Evolutionary conservation across 1,140 invertebrate genomes (phyloP).

Genomic region (Agraylea sexmaculata): DNA sequence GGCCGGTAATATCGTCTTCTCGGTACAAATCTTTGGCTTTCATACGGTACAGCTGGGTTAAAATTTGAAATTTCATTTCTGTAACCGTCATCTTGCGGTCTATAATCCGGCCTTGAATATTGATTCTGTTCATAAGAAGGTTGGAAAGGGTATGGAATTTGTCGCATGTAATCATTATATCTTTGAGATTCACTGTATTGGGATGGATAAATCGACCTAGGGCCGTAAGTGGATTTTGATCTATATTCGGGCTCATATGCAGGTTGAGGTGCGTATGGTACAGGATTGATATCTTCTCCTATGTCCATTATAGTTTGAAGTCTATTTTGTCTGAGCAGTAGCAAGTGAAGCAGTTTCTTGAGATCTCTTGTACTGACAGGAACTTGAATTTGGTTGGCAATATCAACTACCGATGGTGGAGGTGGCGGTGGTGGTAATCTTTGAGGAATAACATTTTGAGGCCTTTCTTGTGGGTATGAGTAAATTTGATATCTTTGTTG

Average conservation of each 20-base stretch:
- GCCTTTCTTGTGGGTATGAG: conserved; percentile 21
- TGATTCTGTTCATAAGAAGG: conserved; percentile 20
- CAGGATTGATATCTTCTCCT: conserved; percentile 29
- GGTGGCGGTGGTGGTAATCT: conserved; percentile 17
- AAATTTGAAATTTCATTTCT: conserved; percentile 30
- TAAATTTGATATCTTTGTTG: conserved; percentile 25
- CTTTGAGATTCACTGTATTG: conserved; percentile 10
- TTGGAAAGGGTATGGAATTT: conserved; percentile 10
- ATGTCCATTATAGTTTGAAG: conserved; percentile 38
- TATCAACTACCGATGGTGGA: conserved; percentile 25
- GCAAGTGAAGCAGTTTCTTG: conserved; percentile 42
- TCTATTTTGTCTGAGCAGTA: conserved; percentile 42
- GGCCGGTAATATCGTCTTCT: conserved; percentile 32
- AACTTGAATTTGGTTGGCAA: conserved; percentile 29
- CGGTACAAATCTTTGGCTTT: conserved; percentile 34
- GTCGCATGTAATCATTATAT: conserved; percentile 13
- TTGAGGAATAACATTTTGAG: conserved; percentile 15
- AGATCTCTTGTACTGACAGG: conserved; percentile 47
- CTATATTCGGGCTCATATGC: conserved; percentile 21
- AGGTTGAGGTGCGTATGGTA: conserved; percentile 17
- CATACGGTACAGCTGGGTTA: conserved; percentile 31
- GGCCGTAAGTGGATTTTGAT: conserved; percentile 17
- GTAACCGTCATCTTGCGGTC: conserved; percentile 27
- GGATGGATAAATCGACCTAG: conserved; percentile 9
- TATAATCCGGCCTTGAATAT: conserved; percentile 28